Base-by-base conservation (phyloP, 1,140 invertebrate species). In the Papilio aristodemus region DNA sequence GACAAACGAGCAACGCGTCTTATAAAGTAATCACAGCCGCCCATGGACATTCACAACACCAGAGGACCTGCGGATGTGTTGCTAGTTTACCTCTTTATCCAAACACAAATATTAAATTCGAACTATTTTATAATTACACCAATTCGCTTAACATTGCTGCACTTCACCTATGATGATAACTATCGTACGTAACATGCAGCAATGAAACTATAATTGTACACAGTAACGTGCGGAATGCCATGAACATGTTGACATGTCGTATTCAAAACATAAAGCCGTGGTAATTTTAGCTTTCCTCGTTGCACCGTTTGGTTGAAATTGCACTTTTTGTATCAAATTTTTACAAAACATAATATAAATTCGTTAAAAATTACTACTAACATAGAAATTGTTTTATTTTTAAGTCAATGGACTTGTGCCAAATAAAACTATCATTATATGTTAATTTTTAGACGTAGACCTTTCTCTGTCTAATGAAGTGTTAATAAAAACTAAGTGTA, bases 71-170 rank as follows among this genome's bases (percentile, higher is more conserved):
- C 27, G 2, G 6, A 32, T 6, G 27, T 6, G 27, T n/a, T n/a
- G 27, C 27, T 32, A 32, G 27, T 32, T 32, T 32, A 3, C 27
- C 27, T 6, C 6, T 32, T 6, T 32, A 32, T 3, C 27, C 2
- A 3, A 32, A 2, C 27, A 32, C 27, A 6, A 32, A 3, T 32
- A 32, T 32, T 32, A 32, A 32, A 32, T 32, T 32, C 6, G 27
- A 32, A 39, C 38, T 39, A 39, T 38, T 38, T 38, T 38, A 6
- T 41, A 54, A 54, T 54, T 54, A 54, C 10, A 54, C 22, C 10
- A 54, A 54, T 22, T 54, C 46, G 19, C 4, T 54, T 17, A 22
- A 54, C 46, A 54, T 54, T 54, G 46, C 46, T 54, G 46, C 19
- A 22, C 13, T 1, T 10, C 22, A 25, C 4, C 2, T 54, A 54